These are phyloP conservation scores for Labeo catla DNA, from an alignment of 2,113 vertebrate species.

Conservation along the genomic window DNA sequence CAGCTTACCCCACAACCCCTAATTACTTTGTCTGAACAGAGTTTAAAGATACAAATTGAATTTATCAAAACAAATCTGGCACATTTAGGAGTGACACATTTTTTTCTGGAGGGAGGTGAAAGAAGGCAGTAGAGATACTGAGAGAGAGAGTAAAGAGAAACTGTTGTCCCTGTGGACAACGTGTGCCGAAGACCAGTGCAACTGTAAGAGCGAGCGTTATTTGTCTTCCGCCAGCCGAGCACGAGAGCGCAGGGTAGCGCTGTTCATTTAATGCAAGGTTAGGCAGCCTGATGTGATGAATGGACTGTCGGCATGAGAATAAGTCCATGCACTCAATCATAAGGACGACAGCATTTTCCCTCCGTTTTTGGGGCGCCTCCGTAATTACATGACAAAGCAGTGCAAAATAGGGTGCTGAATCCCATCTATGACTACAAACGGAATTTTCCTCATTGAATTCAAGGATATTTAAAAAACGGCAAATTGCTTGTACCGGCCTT, in stretches of 20 bases:
- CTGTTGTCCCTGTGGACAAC: background rate
- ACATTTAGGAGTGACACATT: background rate
- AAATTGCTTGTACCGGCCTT: background rate
- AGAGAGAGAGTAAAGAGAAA: conserved; percentile 6
- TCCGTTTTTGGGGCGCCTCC: conserved; percentile 60
- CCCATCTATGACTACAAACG: conserved; percentile 40
- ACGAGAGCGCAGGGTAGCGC: conserved; percentile 79
- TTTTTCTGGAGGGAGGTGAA: background rate
- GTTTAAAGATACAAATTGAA: background rate
- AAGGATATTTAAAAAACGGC: background rate
- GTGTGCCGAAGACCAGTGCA: conserved; percentile 10
- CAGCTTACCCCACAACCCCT: background rate
- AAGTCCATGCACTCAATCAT: conserved; percentile 84
- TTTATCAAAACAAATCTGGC: background rate
- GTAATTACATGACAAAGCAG: conserved; percentile 66
- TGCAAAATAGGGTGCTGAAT: conserved; percentile 61
- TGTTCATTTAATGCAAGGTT: conserved; percentile 92
- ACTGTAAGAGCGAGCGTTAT: conserved; percentile 59
- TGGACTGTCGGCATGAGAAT: conserved; percentile 82
- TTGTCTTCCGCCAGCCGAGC: conserved; percentile 70
- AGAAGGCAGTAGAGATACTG: conserved; percentile 21
- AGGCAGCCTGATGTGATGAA: conserved; percentile 86
- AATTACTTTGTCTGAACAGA: too few relatives aligned
- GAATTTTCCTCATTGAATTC: conserved; percentile 48
- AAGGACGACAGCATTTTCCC: conserved; percentile 69